Evolutionary conservation across 92 coral and sea anemone genomes (phyloP), one percentile per base, ranked within the genome.

Genomic region (Zoanthus solanderi): DNA sequence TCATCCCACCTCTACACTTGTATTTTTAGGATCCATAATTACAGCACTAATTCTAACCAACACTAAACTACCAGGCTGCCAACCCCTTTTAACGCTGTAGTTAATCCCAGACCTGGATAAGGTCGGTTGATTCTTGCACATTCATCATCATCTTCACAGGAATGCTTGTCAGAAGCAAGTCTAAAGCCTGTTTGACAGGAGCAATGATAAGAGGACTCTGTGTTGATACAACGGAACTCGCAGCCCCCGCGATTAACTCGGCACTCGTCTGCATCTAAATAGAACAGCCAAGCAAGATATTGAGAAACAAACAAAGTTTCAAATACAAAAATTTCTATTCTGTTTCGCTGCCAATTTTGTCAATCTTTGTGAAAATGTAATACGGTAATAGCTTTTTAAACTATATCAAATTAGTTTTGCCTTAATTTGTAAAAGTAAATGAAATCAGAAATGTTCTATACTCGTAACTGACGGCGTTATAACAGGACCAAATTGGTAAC

Each of bases 171-270:
- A 18, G 91, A 93, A 34, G 94, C 80, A 74, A 92, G 87, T 15
- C 11, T 58, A 83, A 88, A 91, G 7, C 95, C 95, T 34, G 94
- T 83, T 34, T 94, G 90, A 74, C 95, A 93, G 1, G 94, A 87
- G 53, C 95, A 93, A 85, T 71, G 78, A 78, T 93, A 91, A 0
- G 94, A 93, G 42, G 95, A 85, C 79, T 91, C 92, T 15, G 95
- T 93, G 79, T 93, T 93, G 68, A 83, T 93, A 72, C 95, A 93
- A 47, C 93, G 87, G 63, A 93, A 93, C 71, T 93, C 91, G 56
- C 95, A 93, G 52, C 95, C 95, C 15, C 95, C 95, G 45, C 57
- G 83, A 88, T 91, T 88, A 48, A 93, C 82, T 53, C 94, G 91
- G 66, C 95, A 93, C 74, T 93, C 95, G 42, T 93, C 94, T 29